Percentiles rank a stretch among this genome's conserved stretches.
Evolutionary conservation across 1,140 invertebrate genomes (phyloP).

Genomic region (Rhynchophorus ferrugineus): DNA sequence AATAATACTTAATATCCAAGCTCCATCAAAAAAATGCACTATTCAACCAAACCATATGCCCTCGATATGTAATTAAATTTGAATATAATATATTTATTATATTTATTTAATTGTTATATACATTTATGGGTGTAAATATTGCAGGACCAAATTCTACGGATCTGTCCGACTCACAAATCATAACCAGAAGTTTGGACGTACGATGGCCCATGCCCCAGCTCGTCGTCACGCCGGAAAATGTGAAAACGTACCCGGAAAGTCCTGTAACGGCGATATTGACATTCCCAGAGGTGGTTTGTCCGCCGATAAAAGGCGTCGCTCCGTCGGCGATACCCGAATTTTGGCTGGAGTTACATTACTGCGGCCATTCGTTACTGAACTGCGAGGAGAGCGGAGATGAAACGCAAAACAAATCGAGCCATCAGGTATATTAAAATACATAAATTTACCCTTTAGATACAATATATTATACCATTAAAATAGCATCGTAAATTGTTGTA

Average conservation of each 20-base stretch:
- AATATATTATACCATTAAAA: too few relatives aligned
- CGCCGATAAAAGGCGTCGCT: conserved; percentile 46
- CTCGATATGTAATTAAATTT: too few relatives aligned
- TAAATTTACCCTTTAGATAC: too few relatives aligned
- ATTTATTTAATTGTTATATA: too few relatives aligned
- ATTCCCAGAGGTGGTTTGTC: conserved; percentile 62
- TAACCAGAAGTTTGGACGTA: conserved; percentile 59
- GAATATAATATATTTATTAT: too few relatives aligned
- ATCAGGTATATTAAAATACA: conserved; percentile 29
- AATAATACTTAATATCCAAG: too few relatives aligned
- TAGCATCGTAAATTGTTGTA: too few relatives aligned
- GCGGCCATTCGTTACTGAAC: conserved; percentile 48
- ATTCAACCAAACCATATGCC: too few relatives aligned
- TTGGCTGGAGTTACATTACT: conserved; percentile 68
- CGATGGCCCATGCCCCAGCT: conserved; percentile 68
- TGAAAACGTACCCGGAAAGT: conserved; percentile 68
- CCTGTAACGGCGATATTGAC: conserved; percentile 62
- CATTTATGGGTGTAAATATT: too few relatives aligned
- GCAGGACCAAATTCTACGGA: conserved; percentile 14
- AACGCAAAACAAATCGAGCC: conserved; percentile 22
- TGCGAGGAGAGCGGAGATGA: conserved; percentile 30
- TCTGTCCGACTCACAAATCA: conserved; percentile 34
- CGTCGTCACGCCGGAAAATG: conserved; percentile 59
- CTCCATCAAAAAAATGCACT: too few relatives aligned
- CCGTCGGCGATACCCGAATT: conserved; percentile 57